phyloP scores from a whole-genome alignment of 2,888 invertebrate species.

The Myathropa florea region DNA sequence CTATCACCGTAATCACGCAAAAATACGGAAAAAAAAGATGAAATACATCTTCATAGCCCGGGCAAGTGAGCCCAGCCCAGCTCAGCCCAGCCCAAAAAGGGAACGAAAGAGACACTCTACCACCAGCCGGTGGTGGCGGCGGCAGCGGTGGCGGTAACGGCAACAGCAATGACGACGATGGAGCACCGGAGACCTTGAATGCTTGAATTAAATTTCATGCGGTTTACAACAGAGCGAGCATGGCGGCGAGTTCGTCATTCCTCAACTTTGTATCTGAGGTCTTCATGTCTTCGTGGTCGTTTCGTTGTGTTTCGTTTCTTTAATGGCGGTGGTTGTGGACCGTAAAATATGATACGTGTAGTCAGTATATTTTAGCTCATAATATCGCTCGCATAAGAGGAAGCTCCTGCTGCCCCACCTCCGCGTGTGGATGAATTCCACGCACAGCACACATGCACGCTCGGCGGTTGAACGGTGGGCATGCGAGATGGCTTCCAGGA shows the following conservation, averaged over 20 bases:
- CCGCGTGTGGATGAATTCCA: neutral
- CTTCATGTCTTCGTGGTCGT: conserved; percentile 32
- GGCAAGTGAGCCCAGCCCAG: conserved; percentile 7
- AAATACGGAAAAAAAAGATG: neutral
- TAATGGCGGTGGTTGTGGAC: conserved; percentile 52
- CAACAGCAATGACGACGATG: conserved; percentile 14
- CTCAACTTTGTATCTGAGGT: conserved; percentile 42
- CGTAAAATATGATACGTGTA: conserved; percentile 65
- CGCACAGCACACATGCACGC: neutral
- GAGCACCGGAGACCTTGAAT: conserved; percentile 64
- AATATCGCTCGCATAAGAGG: conserved; percentile 34
- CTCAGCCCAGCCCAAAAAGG: neutral
- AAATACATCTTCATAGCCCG: neutral
- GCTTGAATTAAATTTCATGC: conserved; percentile 70
- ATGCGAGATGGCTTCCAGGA: conserved; percentile 22
- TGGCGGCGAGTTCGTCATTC: conserved; percentile 52
- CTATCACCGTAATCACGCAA: neutral
- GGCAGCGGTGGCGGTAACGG: neutral
- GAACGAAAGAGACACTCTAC: conserved; percentile 48
- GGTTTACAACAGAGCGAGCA: conserved; percentile 64
- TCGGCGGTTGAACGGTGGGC: conserved; percentile 19
- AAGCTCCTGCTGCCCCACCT: conserved; percentile 39
- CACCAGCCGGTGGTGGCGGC: neutral
- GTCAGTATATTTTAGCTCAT: conserved; percentile 37
- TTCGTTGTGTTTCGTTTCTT: conserved; percentile 9